These are phyloP conservation scores for Melanotaenia boesemani DNA, from an alignment of 2,797 vertebrate species.

Conservation along the genomic window DNA sequence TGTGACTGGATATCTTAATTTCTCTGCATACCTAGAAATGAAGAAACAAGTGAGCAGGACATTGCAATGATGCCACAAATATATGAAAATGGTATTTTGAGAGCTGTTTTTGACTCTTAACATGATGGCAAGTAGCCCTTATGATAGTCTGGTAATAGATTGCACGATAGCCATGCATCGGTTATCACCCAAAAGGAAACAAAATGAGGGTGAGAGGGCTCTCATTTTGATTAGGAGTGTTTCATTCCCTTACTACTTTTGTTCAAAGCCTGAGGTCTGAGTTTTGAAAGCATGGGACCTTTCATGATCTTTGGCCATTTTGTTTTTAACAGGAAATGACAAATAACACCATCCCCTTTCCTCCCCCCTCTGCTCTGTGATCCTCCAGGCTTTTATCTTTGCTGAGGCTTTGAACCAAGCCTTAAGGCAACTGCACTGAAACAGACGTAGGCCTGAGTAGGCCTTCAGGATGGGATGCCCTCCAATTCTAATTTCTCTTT, in stretches of 20 bases:
- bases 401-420: constrained; percentile 69
- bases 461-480: constrained; percentile 44
- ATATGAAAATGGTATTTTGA: constrained; percentile 69
- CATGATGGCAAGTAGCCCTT: constrained; percentile 55
- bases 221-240: constrained; percentile 63
- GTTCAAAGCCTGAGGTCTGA: constrained; percentile 57
- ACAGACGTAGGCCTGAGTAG: constrained; percentile 56
- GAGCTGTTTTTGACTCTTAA: constrained; percentile 55
- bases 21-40: constrained; percentile 21
- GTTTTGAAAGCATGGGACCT: constrained; percentile 49
- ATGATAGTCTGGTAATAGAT: constrained; percentile 60
- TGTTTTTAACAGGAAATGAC: constrained; percentile 73
- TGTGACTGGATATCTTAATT: constrained; percentile 10
- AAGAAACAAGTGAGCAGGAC: constrained; percentile 34
- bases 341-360: constrained; percentile 58
- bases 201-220: constrained; percentile 24
- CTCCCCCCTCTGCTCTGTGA: constrained; percentile 17
- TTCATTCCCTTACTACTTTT: constrained; percentile 54
- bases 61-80: constrained; percentile 48
- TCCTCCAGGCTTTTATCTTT: constrained; percentile 68
- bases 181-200: constrained; percentile 46
- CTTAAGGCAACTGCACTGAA: constrained; percentile 59
- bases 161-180: constrained; percentile 37
- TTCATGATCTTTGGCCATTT: constrained; percentile 58
- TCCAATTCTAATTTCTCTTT: constrained; percentile 47